Base-by-base conservation (phyloP, 2,888 invertebrate genomes). In the Holacanthella duospinosa region DNA sequence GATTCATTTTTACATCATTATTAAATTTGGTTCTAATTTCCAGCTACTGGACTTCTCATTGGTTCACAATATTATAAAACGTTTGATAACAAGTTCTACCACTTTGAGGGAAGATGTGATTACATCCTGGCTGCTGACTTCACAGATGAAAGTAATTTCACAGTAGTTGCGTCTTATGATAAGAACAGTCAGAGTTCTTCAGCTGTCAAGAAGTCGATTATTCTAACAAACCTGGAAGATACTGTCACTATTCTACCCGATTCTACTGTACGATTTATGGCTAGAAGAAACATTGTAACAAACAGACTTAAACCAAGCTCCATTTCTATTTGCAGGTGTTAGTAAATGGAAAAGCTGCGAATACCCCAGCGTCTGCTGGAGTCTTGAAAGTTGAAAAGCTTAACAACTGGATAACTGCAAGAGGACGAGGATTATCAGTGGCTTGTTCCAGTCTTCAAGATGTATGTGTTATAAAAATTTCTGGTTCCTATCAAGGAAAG, bases 1-100 rank as follows among this genome's bases (percentile, higher is more conserved):
- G n/a, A 59, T 53, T 36, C 29, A 66, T 68, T n/a, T n/a, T n/a
- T n/a, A n/a, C n/a, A n/a, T n/a, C n/a, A n/a, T n/a, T n/a, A n/a
- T n/a, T n/a, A n/a, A n/a, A n/a, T n/a, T 25, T 55, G 12, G 62
- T 65, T 60, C n/a, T n/a, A 60, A 63, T 66, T 77, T 77, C 43
- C 80, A 84, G 86, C 86, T 64, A 80, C 82, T 58, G 93, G 86
- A 9, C 82, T 85, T 43, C 76, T 93, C 2, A 81, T 86, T 16
- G 88, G 90, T 75, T 88, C 88, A 1, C 86, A 89, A 74, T 88
- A 92, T 78, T 83, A 90, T 77, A 87, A 90, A 78, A 92, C 91
- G 0, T 93, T 93, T 78, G 94, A 94, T 77, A 87, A 88, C 0
- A 84, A 85, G 71, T 87, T 89, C 75, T 79, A 86, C 69, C 85